Base-by-base conservation (phyloP, 2,888 invertebrate species). In the Rhopalosiphum nymphaeae region DNA sequence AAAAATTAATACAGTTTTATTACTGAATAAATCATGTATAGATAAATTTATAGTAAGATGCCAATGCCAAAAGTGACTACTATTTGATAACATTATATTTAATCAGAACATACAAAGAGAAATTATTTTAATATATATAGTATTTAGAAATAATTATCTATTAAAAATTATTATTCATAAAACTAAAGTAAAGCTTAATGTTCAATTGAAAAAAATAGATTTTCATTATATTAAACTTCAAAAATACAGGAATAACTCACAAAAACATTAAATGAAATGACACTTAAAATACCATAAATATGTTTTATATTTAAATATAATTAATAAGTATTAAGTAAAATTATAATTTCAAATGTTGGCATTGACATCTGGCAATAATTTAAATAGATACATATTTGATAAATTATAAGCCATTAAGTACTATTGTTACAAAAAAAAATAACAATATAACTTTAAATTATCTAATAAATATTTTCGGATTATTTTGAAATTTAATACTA, bases 401-500 rank as follows among this genome's bases (percentile, higher is more conserved):
- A n/a, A 91, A 85, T 44, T 5, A 67, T n/a, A 9, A 53, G 44
- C 42, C 29, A 84, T 84, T 91, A 78, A 36, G 78, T n/a, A 67
- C 36, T 84, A 53, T 84, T 84, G 29, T 44, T n/a, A 91, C 42
- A 85, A 53, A 53, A 84, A 78, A 26, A 84, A 91, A 91, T 56
- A 84, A 44, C 26, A n/a, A 91, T 84, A 11, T 13, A 85, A 91
- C 56, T 85, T 53, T 91, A 56, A 56, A 91, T 85, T 57, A 56
- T 25, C 44, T 91, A 57, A 57, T 57, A 56, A 25, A n/a, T 44
- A 86, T 57, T 91, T 56, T 26, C 53, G 21, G 57, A 42, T 89
- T 78, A 89, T 53, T 89, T 56, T 89, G 87, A 56, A 93, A 44
- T 89, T 26, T 78, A 56, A 78, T 93, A 56, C 42, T 93, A 78